Evolutionary conservation across 2,888 invertebrate species (phyloP), one percentile per base, ranked within the genome.

Genomic region (Trachelus stipa): DNA sequence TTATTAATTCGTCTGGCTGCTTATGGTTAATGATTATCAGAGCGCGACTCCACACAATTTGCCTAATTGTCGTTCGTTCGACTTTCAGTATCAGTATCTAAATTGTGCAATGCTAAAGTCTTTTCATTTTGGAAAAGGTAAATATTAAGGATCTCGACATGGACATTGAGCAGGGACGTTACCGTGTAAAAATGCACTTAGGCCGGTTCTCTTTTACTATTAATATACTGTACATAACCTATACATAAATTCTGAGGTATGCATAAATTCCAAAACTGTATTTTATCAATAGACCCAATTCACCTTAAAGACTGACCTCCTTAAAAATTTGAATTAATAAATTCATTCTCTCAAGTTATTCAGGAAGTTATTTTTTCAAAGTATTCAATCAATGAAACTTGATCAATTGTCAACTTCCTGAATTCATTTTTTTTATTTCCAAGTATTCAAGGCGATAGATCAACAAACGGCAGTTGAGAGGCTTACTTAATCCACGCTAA

Each of bases 291-390:
- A 4, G 15, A 15, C 0, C 15, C 15, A 40, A 1, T 15, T 40
- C 15, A 15, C 6, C 4, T 40, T 0, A 15, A 1, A 40, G 1
- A 15, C 0, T 15, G 6, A 40, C 12, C 40, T 6, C 4, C 40
- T 15, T 37, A 1, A 15, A 12, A 37, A 0, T 37, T 15, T 37
- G 12, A 40, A 40, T 40, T 4, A 12, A 40, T 40, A 0, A 15
- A 40, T 15, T 40, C 15, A 40, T 4, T 15, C 15, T 15, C 15
- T 15, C 1, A 1, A 40, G 15, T 40, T 40, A 15, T 56, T 56
- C 56, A 2, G 56, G 56, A 56, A 56, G 23, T 56, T 6, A 56
- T 56, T 56, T 56, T 1, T 2, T 76, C 81, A 3, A 82, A 82
- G 40, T 78, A 69, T 31, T 3, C 12, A 69, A 11, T 69, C 15